phyloP scores from a whole-genome alignment of 2,888 invertebrate genomes.

The Drosophila histrio region DNA sequence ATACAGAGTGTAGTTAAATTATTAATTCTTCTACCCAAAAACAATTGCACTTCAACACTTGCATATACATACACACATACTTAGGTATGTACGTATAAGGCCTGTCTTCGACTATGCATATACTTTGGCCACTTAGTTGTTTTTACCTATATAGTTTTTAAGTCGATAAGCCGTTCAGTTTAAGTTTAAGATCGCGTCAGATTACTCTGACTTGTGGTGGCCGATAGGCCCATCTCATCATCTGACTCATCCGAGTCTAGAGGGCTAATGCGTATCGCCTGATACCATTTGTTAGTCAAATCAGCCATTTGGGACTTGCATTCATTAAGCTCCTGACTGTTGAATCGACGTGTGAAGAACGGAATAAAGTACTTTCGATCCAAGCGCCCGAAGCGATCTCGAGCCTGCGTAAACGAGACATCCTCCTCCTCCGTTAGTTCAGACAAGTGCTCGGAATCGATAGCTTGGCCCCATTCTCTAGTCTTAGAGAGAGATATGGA shows the following conservation, averaged over 20 bases:
- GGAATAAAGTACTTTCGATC: conserved; percentile 97
- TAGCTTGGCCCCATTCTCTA: conserved; percentile 97
- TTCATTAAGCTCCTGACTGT: conserved; percentile 97
- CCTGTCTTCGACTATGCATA: background rate
- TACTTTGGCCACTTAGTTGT: conserved; percentile 24
- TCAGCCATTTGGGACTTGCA: conserved; percentile 98
- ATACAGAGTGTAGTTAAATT: background rate
- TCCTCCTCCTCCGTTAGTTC: conserved; percentile 97
- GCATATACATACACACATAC: background rate
- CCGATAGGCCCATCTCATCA: conserved; percentile 81
- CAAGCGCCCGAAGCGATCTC: conserved; percentile 94
- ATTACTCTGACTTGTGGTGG: conserved; percentile 78
- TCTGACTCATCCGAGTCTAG: conserved; percentile 93
- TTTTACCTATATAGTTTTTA: background rate
- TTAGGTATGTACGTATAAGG: background rate
- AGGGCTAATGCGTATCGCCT: conserved; percentile 95
- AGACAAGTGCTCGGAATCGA: conserved; percentile 96
- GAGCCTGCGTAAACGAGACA: conserved; percentile 91
- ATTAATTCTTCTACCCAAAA: background rate
- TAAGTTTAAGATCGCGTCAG: conserved; percentile 59
- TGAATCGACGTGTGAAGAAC: conserved; percentile 97
- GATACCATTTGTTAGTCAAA: conserved; percentile 98
- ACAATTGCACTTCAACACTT: conserved; percentile 6
- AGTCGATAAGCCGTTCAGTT: background rate
- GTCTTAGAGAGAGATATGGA: conserved; percentile 98